A percentile compares a stretch with the other conserved stretches of the same genome.
Evolutionary conservation across 2,888 invertebrate species (phyloP).

Genomic region (Drosophila monieri): DNA sequence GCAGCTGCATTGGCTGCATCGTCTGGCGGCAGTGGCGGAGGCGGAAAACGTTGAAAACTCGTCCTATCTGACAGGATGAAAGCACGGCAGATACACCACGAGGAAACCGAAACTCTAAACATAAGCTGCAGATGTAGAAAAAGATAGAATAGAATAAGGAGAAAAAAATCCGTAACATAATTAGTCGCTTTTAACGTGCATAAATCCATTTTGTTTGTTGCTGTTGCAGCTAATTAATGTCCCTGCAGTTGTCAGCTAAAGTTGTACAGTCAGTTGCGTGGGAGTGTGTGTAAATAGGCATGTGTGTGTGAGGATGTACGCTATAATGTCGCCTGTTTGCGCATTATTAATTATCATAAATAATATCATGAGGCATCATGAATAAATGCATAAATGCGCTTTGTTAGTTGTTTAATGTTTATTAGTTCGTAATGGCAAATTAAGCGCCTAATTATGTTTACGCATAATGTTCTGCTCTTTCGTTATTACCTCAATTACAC

Average conservation of each 20-base stretch:
- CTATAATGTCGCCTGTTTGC: slow-evolving; percentile 21
- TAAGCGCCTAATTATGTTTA: slow-evolving; percentile 56
- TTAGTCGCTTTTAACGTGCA: slow-evolving; percentile 66
- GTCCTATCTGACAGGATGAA: slow-evolving; percentile 36
- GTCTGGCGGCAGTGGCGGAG: slow-evolving; percentile 43
- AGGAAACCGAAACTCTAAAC: slow-evolving; percentile 5
- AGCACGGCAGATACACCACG: slow-evolving; percentile 1
- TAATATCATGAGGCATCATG: slow-evolving; percentile 47
- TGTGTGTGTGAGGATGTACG: slow-evolving; percentile 18
- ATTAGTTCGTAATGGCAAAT: slow-evolving; percentile 42
- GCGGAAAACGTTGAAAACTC: slow-evolving; percentile 38
- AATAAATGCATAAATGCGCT: slow-evolving; percentile 66
- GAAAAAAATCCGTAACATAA: slow-evolving; percentile 44
- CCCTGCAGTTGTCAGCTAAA: slow-evolving; percentile 53
- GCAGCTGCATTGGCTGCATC: slow-evolving; percentile 76
- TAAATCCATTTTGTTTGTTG: slow-evolving; percentile 46
- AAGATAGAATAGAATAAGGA: slow-evolving; percentile 31
- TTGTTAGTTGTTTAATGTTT: slow-evolving; percentile 72
- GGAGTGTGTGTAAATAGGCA: slow-evolving; percentile 60
- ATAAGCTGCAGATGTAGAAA: slow-evolving; percentile 20
- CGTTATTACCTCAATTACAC: slow-evolving; percentile 59
- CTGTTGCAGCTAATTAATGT: slow-evolving; percentile 60
- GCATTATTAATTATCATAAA: slow-evolving; percentile 49
- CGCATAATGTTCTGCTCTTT: slow-evolving; percentile 31
- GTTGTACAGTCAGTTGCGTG: slow-evolving; percentile 26